Percentiles rank a stretch among this genome's conserved stretches.
Evolutionary conservation across 2,797 vertebrate genomes (phyloP).

Genomic region (Danio choprae): DNA sequence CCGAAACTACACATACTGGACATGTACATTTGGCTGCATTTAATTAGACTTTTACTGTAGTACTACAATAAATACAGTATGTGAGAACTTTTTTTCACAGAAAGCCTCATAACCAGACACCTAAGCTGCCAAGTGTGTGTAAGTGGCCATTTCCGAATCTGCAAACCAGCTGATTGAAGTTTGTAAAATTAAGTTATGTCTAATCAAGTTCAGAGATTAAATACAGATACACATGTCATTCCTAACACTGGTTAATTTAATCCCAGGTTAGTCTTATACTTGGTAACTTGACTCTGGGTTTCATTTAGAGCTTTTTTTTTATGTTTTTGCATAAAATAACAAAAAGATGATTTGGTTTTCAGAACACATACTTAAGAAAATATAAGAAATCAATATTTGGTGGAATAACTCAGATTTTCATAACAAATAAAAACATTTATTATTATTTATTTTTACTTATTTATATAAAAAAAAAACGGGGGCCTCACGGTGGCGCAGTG

Average conservation of each 20-base stretch:
- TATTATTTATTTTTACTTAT: too few species aligned
- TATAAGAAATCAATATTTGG: too few species aligned
- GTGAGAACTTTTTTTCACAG: conserved; percentile 5
- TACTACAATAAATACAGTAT: conserved; percentile 29
- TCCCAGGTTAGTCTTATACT: background rate
- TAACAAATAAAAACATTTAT: too few species aligned
- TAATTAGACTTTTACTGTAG: conserved; percentile 11
- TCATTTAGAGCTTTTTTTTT: too few species aligned
- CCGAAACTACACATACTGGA: conserved; percentile 24
- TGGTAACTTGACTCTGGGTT: background rate
- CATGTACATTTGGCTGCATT: conserved; percentile 40
- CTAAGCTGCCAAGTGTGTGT: background rate
- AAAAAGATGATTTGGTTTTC: too few species aligned
- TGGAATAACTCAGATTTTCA: too few species aligned
- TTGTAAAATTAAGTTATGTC: background rate
- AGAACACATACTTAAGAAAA: too few species aligned
- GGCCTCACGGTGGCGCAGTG: too few species aligned
- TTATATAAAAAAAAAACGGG: too few species aligned
- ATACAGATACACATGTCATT: background rate
- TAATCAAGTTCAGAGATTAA: background rate
- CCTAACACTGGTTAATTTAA: background rate
- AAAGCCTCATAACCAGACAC: conserved; percentile 19
- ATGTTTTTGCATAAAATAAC: too few species aligned
- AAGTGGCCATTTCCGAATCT: background rate
- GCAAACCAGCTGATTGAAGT: background rate